These are phyloP conservation scores for Thyatira batis DNA, from an alignment of 2,888 invertebrate genomes.

Conservation along the genomic window DNA sequence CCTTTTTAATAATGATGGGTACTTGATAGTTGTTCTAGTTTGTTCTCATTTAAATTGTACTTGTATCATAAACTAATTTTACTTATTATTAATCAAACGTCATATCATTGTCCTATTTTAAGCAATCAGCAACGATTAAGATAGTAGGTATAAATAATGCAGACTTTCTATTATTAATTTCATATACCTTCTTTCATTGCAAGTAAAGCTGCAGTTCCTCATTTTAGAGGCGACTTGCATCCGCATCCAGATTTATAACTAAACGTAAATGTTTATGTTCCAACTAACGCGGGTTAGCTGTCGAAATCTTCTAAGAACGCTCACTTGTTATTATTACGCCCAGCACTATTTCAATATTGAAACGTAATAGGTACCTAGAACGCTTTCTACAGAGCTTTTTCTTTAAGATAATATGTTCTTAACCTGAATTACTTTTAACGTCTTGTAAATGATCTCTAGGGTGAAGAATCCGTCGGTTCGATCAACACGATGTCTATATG, in stretches of 20 bases:
- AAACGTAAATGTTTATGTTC: conserved; percentile 73
- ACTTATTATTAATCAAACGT: not conserved
- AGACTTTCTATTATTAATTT: not conserved
- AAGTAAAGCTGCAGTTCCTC: conserved; percentile 47
- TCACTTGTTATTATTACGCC: conserved; percentile 39
- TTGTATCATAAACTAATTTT: not conserved
- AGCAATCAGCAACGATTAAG: not conserved
- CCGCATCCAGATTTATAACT: conserved; percentile 65
- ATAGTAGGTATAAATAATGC: not conserved
- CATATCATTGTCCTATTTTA: not conserved
- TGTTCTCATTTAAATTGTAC: not conserved
- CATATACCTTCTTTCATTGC: conserved; percentile 31
- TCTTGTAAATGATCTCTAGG: conserved; percentile 54
- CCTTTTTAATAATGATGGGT: conserved; percentile 21
- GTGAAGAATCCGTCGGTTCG: conserved; percentile 89
- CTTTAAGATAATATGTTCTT: not conserved
- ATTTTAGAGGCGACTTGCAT: conserved; percentile 62
- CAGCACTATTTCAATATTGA: conserved; percentile 9
- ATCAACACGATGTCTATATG: conserved; percentile 93
- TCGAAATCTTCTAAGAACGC: conserved; percentile 68
- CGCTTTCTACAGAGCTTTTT: not conserved
- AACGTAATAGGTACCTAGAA: not conserved
- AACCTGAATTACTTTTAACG: not conserved
- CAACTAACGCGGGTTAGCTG: conserved; percentile 60
- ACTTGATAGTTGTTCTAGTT: no score